phyloP scores from a whole-genome alignment of 2,113 vertebrate genomes.

The Xiphias gladius region DNA sequence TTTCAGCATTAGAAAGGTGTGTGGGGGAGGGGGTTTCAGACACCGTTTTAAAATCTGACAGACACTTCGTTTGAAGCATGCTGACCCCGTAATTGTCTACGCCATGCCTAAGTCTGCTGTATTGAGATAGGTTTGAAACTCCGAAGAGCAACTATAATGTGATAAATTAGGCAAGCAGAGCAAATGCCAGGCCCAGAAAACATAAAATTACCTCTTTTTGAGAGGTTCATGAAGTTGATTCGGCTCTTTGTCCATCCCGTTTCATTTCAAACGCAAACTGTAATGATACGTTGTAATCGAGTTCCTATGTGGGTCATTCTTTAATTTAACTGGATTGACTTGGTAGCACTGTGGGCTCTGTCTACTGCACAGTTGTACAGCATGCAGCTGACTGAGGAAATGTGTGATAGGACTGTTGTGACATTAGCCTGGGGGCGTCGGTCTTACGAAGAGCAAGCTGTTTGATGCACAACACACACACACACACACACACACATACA shows the following conservation, averaged over 20 bases:
- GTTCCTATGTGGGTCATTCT: conserved; percentile 31
- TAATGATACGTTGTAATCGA: conserved; percentile 50
- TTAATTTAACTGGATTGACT: conserved; percentile 62
- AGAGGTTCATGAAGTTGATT: conserved; percentile 62
- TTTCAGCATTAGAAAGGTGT: too few relatives aligned
- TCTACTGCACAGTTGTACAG: conserved; percentile 53
- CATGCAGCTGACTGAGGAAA: conserved; percentile 68
- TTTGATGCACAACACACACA: conserved; percentile 60
- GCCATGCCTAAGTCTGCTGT: too few relatives aligned
- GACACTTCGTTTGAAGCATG: too few relatives aligned
- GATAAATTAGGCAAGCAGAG: too few relatives aligned
- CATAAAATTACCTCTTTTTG: conserved; percentile 41
- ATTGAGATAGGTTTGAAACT: too few relatives aligned
- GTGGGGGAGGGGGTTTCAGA: too few relatives aligned
- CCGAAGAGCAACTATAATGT: too few relatives aligned
- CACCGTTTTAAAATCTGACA: too few relatives aligned
- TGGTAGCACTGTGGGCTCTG: conserved; percentile 52
- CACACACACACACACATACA: conserved; percentile 30
- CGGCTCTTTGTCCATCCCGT: conserved; percentile 62
- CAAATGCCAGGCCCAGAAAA: conserved; percentile 13
- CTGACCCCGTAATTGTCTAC: too few relatives aligned
- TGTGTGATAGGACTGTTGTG: conserved; percentile 77
- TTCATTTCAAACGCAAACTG: conserved; percentile 28
- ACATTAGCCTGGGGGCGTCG: conserved; percentile 74
- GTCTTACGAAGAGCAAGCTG: conserved; percentile 79